Percentiles rank a stretch among this genome's conserved stretches.
phyloP scores from a whole-genome alignment of 2,797 vertebrate genomes.

The Glossophaga mutica region DNA sequence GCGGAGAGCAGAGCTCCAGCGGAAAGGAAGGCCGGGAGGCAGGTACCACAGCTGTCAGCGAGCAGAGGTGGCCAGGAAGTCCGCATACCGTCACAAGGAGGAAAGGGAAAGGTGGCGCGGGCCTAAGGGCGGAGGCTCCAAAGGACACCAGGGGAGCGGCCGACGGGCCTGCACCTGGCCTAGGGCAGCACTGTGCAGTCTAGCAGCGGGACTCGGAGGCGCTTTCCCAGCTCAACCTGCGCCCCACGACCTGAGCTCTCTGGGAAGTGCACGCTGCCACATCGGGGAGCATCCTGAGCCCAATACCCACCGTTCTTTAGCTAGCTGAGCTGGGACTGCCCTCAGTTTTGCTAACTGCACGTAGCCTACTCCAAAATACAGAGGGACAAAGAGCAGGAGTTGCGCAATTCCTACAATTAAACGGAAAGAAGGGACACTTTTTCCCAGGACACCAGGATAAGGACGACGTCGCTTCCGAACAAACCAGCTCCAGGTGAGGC shows the following conservation, averaged over 20 bases:
- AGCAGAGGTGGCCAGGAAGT: not conserved
- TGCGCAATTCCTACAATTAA: not conserved
- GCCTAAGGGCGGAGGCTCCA: not conserved
- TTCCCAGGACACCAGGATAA: not conserved
- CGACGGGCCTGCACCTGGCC: not conserved
- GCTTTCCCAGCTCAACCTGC: not conserved
- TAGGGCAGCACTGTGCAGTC: too few species aligned
- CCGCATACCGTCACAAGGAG: not conserved
- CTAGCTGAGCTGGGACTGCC: not conserved
- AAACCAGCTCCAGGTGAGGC: not conserved
- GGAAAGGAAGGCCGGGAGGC: not conserved
- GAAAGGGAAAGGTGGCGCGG: not conserved
- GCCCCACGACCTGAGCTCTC: not conserved
- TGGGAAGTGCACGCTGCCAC: not conserved
- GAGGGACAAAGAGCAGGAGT: not conserved
- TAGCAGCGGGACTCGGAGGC: fast-evolving
- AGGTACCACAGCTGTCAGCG: not conserved
- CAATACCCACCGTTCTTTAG: not conserved
- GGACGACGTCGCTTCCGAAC: not conserved
- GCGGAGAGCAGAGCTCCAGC: not conserved
- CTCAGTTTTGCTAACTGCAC: not conserved
- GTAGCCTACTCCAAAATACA: not conserved
- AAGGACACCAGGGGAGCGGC: not conserved
- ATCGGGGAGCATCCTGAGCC: not conserved
- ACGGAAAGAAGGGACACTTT: not conserved